Conservation (phyloP, 2,113 vertebrate species). For the Hemichromis elongatus region DNA sequence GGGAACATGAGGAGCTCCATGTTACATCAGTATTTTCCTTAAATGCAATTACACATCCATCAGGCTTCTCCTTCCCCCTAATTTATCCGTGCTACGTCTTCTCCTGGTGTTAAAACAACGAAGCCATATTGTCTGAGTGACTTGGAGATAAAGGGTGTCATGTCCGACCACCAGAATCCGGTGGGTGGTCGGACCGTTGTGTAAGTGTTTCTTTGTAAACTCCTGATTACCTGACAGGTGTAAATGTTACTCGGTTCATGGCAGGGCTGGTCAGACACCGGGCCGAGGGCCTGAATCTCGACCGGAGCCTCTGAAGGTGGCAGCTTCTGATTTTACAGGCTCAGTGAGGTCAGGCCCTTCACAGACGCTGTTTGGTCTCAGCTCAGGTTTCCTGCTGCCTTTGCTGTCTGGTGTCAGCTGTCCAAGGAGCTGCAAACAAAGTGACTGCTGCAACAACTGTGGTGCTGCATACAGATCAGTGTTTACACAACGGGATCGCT, state of each 20-base stretch:
- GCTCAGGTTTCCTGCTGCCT: slow-evolving; percentile 46
- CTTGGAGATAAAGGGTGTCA: background rate
- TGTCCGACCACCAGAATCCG: background rate
- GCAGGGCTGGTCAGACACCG: background rate
- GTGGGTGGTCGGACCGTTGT: too few species aligned
- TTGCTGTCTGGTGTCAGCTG: slow-evolving; percentile 19
- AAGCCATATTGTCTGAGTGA: background rate
- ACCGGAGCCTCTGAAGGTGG: slow-evolving; percentile 8
- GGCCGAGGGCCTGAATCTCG: background rate
- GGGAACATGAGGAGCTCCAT: background rate
- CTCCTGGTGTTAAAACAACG: background rate
- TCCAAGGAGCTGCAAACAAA: slow-evolving; percentile 1
- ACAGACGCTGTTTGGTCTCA: background rate
- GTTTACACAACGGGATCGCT: background rate
- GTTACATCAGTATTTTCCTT: background rate
- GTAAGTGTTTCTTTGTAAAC: background rate
- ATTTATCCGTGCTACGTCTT: background rate
- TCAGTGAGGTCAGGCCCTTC: slow-evolving; percentile 11
- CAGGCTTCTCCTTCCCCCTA: background rate
- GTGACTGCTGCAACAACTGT: background rate
- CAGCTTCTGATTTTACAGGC: slow-evolving; percentile 35
- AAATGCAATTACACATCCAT: background rate
- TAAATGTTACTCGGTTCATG: slow-evolving; percentile 33
- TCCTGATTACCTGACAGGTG: background rate
- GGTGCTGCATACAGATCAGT: slow-evolving; percentile 1